These are phyloP conservation scores for Syncerus caffer DNA, from an alignment of 2,797 vertebrate genomes.

Conservation along the genomic window DNA sequence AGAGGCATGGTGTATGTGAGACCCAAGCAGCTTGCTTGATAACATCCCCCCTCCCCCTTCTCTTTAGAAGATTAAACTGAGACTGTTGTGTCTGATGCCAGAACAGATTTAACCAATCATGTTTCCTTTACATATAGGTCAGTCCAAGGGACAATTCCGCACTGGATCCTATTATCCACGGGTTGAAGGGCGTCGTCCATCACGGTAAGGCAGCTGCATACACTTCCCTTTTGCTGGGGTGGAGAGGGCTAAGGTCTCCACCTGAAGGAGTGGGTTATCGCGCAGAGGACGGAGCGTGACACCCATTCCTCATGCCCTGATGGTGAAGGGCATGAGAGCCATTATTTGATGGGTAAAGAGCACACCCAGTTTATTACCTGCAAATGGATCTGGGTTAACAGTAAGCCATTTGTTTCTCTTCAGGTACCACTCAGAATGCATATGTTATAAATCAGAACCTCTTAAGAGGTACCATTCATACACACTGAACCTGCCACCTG, in stretches of 20 bases:
- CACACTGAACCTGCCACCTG: slow-evolving; percentile 72
- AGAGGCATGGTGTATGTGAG: slow-evolving; percentile 62
- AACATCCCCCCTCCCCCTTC: slow-evolving; percentile 36
- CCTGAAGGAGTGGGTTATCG: slow-evolving; percentile 74
- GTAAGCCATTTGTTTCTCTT: slow-evolving; percentile 83
- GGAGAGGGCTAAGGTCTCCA: slow-evolving; percentile 62
- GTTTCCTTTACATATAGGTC: slow-evolving; percentile 88
- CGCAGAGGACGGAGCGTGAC: slow-evolving; percentile 53
- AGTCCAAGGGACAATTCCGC: slow-evolving; percentile 94
- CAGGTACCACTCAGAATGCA: slow-evolving; percentile 73
- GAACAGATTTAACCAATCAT: slow-evolving; percentile 82
- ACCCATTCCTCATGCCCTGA: slow-evolving; percentile 70
- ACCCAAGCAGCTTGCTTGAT: slow-evolving; percentile 71
- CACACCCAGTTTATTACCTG: slow-evolving; percentile 78
- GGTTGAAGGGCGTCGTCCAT: slow-evolving; percentile 96
- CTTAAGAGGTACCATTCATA: slow-evolving; percentile 71
- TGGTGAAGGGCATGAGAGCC: slow-evolving; percentile 75
- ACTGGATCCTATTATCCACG: slow-evolving; percentile 95
- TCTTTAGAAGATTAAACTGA: slow-evolving; percentile 78
- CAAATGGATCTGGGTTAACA: slow-evolving; percentile 78
- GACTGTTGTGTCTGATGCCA: slow-evolving; percentile 76
- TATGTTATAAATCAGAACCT: slow-evolving; percentile 79
- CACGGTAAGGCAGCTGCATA: slow-evolving; percentile 90
- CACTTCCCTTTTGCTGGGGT: slow-evolving; percentile 61
- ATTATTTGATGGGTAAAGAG: slow-evolving; percentile 81